Conservation (phyloP, 2,797 vertebrate genomes). For the Diglossa cyanea region DNA sequence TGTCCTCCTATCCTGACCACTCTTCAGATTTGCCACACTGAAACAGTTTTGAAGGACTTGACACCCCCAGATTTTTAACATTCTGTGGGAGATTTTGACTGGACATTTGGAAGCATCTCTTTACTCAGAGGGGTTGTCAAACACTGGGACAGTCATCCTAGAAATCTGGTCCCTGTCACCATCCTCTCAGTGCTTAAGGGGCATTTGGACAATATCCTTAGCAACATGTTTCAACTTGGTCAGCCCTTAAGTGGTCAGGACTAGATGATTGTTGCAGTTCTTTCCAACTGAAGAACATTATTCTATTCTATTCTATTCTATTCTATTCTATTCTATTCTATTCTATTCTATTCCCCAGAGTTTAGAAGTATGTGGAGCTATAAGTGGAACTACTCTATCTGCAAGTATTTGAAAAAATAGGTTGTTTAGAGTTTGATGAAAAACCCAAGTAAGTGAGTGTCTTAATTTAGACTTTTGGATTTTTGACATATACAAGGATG, state of each 20-base stretch:
- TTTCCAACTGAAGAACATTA: neutral
- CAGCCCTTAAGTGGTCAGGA: neutral
- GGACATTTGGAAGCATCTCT: neutral
- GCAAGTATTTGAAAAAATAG: neutral
- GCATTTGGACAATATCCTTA: neutral
- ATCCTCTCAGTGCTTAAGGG: neutral
- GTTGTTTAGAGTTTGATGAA: neutral
- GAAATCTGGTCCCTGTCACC: neutral
- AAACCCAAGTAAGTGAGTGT: neutral
- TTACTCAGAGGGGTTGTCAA: neutral
- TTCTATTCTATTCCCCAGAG: neutral
- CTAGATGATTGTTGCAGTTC: neutral
- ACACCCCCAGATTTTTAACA: neutral
- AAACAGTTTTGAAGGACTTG: neutral
- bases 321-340: neutral
- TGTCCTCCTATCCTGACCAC: neutral
- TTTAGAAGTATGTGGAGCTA: neutral
- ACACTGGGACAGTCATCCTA: neutral
- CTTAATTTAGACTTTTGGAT: neutral
- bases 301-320: neutral
- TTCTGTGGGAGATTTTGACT: neutral
- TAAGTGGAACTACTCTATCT: neutral
- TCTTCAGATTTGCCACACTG: neutral
- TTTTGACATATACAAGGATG: neutral
- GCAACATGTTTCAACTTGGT: neutral